Base-by-base conservation (phyloP, 2,797 vertebrate species). In the Natrix natrix region DNA sequence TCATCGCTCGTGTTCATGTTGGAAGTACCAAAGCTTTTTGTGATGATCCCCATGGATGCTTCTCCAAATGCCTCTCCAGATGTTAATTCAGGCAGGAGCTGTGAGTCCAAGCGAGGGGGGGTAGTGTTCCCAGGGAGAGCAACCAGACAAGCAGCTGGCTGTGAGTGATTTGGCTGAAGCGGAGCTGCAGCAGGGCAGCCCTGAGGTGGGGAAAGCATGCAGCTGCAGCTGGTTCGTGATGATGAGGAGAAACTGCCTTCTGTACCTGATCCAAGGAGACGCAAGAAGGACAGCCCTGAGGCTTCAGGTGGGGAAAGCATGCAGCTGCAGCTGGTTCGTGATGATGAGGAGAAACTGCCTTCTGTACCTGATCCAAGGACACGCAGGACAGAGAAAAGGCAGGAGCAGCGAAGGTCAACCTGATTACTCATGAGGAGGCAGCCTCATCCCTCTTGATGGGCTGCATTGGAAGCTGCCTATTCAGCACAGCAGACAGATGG, bases 21-120 rank as follows among this genome's bases (percentile, higher is more conserved):
- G 2, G n/a, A 69, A 69, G 28, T 5, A 69, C 66, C n/a, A 69
- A 66, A n/a, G 12, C n/a, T 1, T 5, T 66, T n/a, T n/a, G 63
- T 66, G 28, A 66, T 13, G 13, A 13, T 66, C n/a, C 63, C 63
- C 28, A 57, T 11, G 3, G 8, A 66, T 0, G 13, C 28, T 66
- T 66, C 63, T 28, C 28, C 63, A 66, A 28, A 66, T n/a, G 28
- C 63, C 13, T 66, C 63, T 66, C 12, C 12, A 12, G 28, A 66
- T 16, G 28, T 6, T n/a, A 66, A 66, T n/a, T 66, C 4, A 66
- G 13, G 5, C 0, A 0, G 13, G 28, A 5, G 13, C 28, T 66
- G 63, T 66, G 63, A 66, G 5, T 66, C n/a, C 2, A n/a, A 14
- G 63, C 2, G 0, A 66, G 28, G 63, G 28, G 28, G 63, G 28